These are phyloP conservation scores for Chromobotia macracanthus DNA, from an alignment of 2,797 vertebrate genomes.

Conservation along the genomic window DNA sequence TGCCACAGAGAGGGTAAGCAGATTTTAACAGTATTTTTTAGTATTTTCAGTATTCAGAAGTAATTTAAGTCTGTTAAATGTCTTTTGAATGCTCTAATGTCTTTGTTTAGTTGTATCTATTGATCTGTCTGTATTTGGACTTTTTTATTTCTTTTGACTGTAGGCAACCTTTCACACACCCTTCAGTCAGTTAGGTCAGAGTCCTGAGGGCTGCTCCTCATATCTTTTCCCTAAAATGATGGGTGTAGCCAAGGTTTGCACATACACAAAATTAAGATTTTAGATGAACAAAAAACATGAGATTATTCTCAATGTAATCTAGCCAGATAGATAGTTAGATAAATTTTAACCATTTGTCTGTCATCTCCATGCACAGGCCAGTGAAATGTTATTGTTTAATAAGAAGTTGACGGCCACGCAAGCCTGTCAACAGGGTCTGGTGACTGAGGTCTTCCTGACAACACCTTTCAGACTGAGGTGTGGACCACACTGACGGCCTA, in stretches of 20 bases:
- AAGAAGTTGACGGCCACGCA: conserved; percentile 86
- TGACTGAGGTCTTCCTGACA: conserved; percentile 86
- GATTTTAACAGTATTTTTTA: background rate
- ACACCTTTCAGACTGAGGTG: conserved; percentile 86
- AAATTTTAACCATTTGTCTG: background rate
- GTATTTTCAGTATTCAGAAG: background rate
- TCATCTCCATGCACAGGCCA: conserved; percentile 74
- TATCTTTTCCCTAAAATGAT: conserved; percentile 92
- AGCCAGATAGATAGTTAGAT: background rate
- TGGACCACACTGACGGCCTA: conserved; percentile 82
- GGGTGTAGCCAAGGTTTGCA: conserved; percentile 85
- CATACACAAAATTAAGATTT: background rate
- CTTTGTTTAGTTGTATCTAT: background rate
- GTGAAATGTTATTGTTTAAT: conserved; percentile 89
- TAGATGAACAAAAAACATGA: background rate
- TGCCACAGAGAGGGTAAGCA: conserved; percentile 80
- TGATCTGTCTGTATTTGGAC: background rate
- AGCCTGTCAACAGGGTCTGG: conserved; percentile 84
- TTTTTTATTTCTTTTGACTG: background rate
- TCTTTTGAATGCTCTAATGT: no score
- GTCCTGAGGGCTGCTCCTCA: conserved; percentile 90
- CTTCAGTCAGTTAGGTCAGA: conserved; percentile 87
- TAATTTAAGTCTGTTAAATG: background rate
- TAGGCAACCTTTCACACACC: conserved; percentile 92
- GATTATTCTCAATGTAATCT: background rate